Base-by-base conservation (phyloP, 2,797 vertebrate genomes). In the Macrochelys suwanniensis region DNA sequence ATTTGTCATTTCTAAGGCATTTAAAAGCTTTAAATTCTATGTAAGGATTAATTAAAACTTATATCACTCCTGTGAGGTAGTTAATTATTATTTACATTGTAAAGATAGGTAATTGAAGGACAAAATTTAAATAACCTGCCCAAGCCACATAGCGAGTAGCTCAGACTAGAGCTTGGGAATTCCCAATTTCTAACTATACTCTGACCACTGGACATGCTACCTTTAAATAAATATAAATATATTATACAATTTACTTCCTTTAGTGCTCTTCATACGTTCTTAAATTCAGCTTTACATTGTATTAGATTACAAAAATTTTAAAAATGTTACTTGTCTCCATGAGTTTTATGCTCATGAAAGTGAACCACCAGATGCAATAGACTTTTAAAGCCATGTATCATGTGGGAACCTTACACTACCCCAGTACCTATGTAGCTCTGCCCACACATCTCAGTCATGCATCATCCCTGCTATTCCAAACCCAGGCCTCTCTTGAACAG, bases 341-440 rank as follows among this genome's bases (percentile, higher is more conserved):
- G n/a, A 12, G 21, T 59, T 68, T n/a, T 74, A 77, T 1, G 5
- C 6, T 74, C 65, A 23, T 0, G 17, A n/a, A 83, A 82, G 31
- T 4, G 16, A 83, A 71, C 12, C 50, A 50, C 4, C 57, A 91
- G 7, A 28, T 49, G 91, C 57, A 84, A 68, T 6, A 12, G 5
- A 68, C 11, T 26, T 8, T 9, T 51, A 50, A 13, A 33, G 59
- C 28, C 31, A 61, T 33, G 11, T 6, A 6, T 0, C 8, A 57
- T 19, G 45, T 0, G 3, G 76, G 84, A 90, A 31, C 54, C 10
- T 1, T 0, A 47, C 3, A 42, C 1, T 45, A 87, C 0, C 84
- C 6, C 90, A 85, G 59, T 88, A 87, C 81, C 81, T 83, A 42
- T 71, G 33, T 50, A 88, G 80, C 81, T 84, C 59, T 86, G 68